Conservation (phyloP, 2,888 invertebrate genomes). For the Sericinus montela region DNA sequence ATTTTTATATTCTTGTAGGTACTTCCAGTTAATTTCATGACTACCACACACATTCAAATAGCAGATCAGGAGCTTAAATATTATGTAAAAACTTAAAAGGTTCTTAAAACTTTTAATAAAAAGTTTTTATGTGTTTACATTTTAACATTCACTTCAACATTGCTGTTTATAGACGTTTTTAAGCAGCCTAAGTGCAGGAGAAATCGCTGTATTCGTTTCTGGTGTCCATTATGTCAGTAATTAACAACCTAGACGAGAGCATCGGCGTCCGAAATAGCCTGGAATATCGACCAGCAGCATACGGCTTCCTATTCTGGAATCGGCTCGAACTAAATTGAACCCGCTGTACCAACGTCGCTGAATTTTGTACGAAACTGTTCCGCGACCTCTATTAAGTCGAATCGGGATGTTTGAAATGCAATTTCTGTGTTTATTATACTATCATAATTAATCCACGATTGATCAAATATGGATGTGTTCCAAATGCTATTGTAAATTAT, state of each 20-base stretch:
- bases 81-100: too few relatives aligned
- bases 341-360: conserved; percentile 22
- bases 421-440: too few relatives aligned
- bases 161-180: background rate
- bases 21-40: too few relatives aligned
- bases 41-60: too few relatives aligned
- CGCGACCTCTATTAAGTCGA: background rate
- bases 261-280: conserved; percentile 4
- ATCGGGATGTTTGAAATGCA: too few relatives aligned
- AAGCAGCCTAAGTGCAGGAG: background rate
- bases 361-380: conserved; percentile 10
- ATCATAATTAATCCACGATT: background rate
- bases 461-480: too few relatives aligned
- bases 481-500: too few relatives aligned
- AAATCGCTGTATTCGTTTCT: background rate
- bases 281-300: conserved; percentile 4
- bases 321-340: conserved; percentile 22
- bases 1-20: too few relatives aligned
- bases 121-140: background rate
- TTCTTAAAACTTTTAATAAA: too few relatives aligned
- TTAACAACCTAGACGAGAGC: background rate
- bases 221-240: conserved; percentile 7
- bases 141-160: background rate
- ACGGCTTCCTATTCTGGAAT: conserved; percentile 18
- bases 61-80: too few relatives aligned